Evolutionary conservation across 2,113 vertebrate genomes (phyloP), one percentile per base, ranked within the genome.

Genomic region (Muscicapa adusta): DNA sequence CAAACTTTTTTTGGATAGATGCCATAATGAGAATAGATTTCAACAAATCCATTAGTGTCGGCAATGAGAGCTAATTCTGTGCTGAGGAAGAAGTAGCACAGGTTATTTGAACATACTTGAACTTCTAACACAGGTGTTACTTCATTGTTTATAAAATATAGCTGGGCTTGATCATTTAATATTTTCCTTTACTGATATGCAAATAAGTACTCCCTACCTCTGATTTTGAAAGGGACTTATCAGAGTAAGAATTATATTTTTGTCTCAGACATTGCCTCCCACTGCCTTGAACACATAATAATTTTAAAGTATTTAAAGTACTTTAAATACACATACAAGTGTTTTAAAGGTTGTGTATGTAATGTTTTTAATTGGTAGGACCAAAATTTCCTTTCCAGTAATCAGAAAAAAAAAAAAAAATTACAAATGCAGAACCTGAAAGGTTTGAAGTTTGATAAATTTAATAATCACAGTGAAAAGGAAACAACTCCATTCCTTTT

Each of bases 221-320:
- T 43, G 11, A 53, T 29, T 75, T 85, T 85, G 24, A 36, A 70
- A 66, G 25, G 56, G 28, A 73, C 14, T 57, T 65, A 42, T 2
- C 6, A 76, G 15, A 18, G 6, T 34, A 86, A 70, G 51, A 83
- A 74, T 11, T 3, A 8, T 14, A 3, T 42, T 28, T 56, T 40
- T 36, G 8, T 25, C 45, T 66, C 33, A 68, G 56, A 51, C 3
- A 53, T 26, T 25, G 4, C 2, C 2, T 2, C 2, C 0, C 16
- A n/a, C 51, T 26, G 7, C 31, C 45, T 34, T 62, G 6, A 62
- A 40, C 9, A 62, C 18, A 36, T 8, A 5, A 7, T 45, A 53
- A 24, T 57, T 63, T 25, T 7, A 6, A 58, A 56, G 11, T 33
- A 72, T 47, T 80, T 65, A 19, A 84, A 73, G 2, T 9, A 47